Evolutionary conservation across 2,797 vertebrate genomes (phyloP).

Genomic region (Natrix natrix): DNA sequence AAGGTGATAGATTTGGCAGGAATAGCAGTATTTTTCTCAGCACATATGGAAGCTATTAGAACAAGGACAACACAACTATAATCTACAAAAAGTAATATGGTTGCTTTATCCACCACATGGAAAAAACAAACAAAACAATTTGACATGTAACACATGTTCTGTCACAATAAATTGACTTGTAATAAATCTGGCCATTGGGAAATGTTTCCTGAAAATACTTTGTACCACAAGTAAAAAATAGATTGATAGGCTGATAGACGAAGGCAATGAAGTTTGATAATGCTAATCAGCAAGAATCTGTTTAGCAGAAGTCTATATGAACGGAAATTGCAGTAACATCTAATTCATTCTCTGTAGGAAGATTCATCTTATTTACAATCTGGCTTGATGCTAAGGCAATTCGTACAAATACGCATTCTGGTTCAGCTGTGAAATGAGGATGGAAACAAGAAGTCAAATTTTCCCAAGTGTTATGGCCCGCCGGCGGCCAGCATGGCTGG

Average conservation of each 20-base stretch:
- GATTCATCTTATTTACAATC: neutral
- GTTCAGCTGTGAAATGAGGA: neutral
- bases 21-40: conserved; percentile 11
- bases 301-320: neutral
- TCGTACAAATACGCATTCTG: neutral
- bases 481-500: too few species aligned
- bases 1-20: conserved; percentile 23
- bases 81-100: neutral
- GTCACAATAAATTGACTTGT: conserved; percentile 24
- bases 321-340: neutral
- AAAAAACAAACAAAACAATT: neutral
- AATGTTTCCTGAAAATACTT: neutral
- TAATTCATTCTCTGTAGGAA: neutral
- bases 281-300: neutral
- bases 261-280: neutral
- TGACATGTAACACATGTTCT: conserved; percentile 1
- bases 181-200: neutral
- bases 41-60: neutral
- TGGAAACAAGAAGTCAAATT: neutral
- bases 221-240: conserved; percentile 2
- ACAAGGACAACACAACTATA: neutral
- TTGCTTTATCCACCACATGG: conserved; percentile 19
- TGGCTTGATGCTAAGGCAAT: neutral
- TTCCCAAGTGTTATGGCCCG: neutral
- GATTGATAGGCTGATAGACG: neutral